Conservation (phyloP, 2,888 invertebrate species). For the Himalopsyche japonica region DNA sequence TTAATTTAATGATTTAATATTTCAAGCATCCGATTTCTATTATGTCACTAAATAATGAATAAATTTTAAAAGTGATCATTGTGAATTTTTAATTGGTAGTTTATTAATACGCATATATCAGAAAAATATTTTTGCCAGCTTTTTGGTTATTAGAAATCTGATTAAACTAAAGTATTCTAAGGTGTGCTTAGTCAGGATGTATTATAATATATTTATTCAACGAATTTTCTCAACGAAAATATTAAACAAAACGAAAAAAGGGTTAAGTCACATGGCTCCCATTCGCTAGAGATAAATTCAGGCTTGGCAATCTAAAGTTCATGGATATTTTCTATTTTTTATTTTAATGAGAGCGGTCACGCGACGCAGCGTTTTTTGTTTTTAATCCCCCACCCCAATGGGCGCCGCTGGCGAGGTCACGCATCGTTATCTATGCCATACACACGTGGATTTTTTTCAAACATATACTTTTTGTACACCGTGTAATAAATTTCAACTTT, state of each 20-base stretch:
- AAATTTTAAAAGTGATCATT: too few relatives aligned
- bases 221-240: neutral
- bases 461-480: too few relatives aligned
- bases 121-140: too few relatives aligned
- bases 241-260: neutral
- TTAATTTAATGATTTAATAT: too few relatives aligned
- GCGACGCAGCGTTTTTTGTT: slow-evolving; percentile 29
- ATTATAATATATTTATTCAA: too few relatives aligned
- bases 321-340: slow-evolving; percentile 33
- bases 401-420: neutral
- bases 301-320: slow-evolving; percentile 37
- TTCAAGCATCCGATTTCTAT: too few relatives aligned
- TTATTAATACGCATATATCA: too few relatives aligned
- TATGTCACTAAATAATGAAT: too few relatives aligned
- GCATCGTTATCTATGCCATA: neutral
- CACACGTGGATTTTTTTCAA: neutral
- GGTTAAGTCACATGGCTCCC: slow-evolving; percentile 11
- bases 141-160: too few relatives aligned
- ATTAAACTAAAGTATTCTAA: too few relatives aligned
- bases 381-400: neutral
- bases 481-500: too few relatives aligned
- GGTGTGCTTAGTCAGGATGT: neutral
- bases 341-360: slow-evolving; percentile 32
- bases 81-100: too few relatives aligned
- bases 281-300: slow-evolving; percentile 29